Evolutionary conservation across 2,113 vertebrate species (phyloP), one percentile per base, ranked within the genome.

Genomic region (Larimichthys polyactis): DNA sequence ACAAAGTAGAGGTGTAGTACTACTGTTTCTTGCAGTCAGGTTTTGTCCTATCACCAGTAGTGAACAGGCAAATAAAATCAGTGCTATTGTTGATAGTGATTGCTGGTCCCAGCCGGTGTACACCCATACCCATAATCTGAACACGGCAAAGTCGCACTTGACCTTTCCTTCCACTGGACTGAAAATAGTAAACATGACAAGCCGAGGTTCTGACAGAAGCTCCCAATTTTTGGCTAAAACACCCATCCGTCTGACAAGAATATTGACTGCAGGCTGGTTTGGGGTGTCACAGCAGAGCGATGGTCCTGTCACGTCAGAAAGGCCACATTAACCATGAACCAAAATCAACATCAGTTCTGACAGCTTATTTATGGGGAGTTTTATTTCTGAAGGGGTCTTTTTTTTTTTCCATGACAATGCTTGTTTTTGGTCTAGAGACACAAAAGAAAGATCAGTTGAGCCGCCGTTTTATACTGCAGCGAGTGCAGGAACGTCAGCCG

Each of bases 311-410:
- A 78, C 65, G 52, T 66, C 74, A 79, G 62, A 60, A 82, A 82
- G 69, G 65, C 77, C 76, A 86, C 51, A 75, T 79, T 44, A 84
- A 58, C 82, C 81, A 82, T 82, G 84, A 82, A 75, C 24, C 57
- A 70, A 86, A 82, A 83, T 85, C 72, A 85, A 12, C 81, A 81
- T 84, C 81, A 84, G 20, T 52, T 78, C 40, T 88, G 86, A 85
- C 79, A 67, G 66, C 82, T 81, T 83, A 48, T 88, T 85, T 84
- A 55, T 0, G 1, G 32, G 48, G 63, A 64, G 57, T 16, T 78
- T 59, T 78, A 46, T 62, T 78, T 71, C n/a, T 67, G 17, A 71
- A 46, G 29, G 40, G 49, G 16, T 3, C 24, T 58, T 71, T 48
- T 67, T 58, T 71, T 73, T 64, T 48, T 67, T 48, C 63, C 29